Evolutionary conservation across 1,140 invertebrate species (phyloP).

Genomic region (Euura saliciscinereae): DNA sequence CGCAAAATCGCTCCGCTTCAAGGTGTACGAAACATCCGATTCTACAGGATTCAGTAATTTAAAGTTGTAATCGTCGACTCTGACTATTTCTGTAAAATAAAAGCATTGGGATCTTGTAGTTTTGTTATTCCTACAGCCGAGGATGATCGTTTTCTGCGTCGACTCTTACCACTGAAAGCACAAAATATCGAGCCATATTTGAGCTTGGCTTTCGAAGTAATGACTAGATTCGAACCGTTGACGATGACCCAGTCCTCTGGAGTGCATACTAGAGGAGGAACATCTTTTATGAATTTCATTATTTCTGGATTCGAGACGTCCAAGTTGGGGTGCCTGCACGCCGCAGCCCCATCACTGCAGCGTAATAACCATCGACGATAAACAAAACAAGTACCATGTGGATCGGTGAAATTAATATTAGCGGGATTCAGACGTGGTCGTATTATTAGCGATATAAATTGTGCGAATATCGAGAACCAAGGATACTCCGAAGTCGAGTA

Average conservation of each 20-base stretch:
- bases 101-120: background rate
- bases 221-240: constrained; percentile 61
- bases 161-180: constrained; percentile 52
- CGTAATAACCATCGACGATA: constrained; percentile 13
- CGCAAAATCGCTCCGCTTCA: constrained; percentile 71
- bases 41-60: constrained; percentile 58
- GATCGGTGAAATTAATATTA: too few species aligned
- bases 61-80: constrained; percentile 64
- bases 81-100: constrained; percentile 64
- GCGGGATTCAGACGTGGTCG: too few species aligned
- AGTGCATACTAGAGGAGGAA: constrained; percentile 66
- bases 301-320: constrained; percentile 71
- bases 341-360: constrained; percentile 40
- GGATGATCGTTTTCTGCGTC: background rate
- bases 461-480: too few species aligned
- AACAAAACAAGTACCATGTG: background rate
- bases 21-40: constrained; percentile 64
- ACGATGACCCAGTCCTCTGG: constrained; percentile 57
- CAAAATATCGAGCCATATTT: constrained; percentile 62
- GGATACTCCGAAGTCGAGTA: too few species aligned
- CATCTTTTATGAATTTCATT: constrained; percentile 68
- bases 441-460: too few species aligned
- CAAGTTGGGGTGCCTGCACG: constrained; percentile 70
- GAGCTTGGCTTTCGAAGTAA: constrained; percentile 57
- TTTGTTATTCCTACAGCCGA: too few species aligned